phyloP scores from a whole-genome alignment of 2,797 vertebrate species.

The Yasuhikotakia modesta region DNA sequence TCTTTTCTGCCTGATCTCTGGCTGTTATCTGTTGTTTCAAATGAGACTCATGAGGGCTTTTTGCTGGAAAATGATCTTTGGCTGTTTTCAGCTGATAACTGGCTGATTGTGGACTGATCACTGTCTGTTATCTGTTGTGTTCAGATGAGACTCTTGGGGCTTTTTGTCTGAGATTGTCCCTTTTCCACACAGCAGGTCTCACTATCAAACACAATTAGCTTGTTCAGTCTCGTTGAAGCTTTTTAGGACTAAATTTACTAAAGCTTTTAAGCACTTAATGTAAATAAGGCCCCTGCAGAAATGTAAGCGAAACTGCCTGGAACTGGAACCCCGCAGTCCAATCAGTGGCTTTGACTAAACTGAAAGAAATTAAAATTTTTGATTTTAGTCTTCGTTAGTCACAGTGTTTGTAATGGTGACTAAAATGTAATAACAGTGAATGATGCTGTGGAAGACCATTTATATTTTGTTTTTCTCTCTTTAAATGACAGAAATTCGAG shows the following conservation, averaged over 20 bases:
- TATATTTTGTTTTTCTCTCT: neutral
- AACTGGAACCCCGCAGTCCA: neutral
- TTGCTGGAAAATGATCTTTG: neutral
- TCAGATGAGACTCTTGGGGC: slow-evolving; percentile 36
- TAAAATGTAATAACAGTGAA: neutral
- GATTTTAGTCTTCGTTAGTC: too few species aligned
- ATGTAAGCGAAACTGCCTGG: neutral
- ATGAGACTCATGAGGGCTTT: slow-evolving; percentile 28
- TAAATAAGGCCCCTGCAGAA: neutral
- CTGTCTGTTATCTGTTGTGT: neutral
- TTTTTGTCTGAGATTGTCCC: slow-evolving; percentile 8
- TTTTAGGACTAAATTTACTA: slow-evolving; percentile 37
- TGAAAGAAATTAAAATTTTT: too few species aligned
- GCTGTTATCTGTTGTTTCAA: neutral
- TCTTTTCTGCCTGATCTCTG: neutral
- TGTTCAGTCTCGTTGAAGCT: slow-evolving; percentile 10
- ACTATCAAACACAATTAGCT: slow-evolving; percentile 46
- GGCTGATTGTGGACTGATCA: neutral
- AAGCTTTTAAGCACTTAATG: slow-evolving; percentile 11
- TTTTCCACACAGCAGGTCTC: slow-evolving; percentile 37
- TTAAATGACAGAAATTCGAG: slow-evolving; percentile 85
- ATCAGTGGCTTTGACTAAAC: too few species aligned
- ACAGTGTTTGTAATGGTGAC: too few species aligned
- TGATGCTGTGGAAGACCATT: neutral
- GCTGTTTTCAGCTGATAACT: neutral